Evolutionary conservation across 2,797 vertebrate genomes (phyloP).

Genomic region (Oceanodroma leucorhoa): DNA sequence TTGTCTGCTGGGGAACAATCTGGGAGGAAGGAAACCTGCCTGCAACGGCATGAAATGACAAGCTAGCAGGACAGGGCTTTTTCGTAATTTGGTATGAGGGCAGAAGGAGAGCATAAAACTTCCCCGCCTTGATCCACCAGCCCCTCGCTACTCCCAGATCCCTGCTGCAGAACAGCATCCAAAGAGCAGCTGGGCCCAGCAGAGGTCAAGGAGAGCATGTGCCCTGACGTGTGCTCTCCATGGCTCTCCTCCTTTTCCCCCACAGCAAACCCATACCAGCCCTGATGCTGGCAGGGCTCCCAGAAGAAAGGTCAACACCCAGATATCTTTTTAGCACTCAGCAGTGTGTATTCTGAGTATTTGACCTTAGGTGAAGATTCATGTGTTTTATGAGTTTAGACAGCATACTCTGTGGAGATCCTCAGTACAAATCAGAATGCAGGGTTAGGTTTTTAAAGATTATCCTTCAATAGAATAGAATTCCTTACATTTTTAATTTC

Average conservation of each 20-base stretch:
- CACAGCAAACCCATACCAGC: not conserved
- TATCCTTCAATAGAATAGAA: not conserved
- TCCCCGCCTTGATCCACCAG: fast-evolving
- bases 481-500: conserved; percentile 12
- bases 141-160: not conserved
- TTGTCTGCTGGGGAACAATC: not conserved
- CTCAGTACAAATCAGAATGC: not conserved
- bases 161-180: not conserved
- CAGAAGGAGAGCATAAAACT: not conserved
- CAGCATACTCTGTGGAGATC: not conserved
- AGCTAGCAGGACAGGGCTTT: not conserved
- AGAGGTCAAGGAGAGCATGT: not conserved
- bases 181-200: not conserved
- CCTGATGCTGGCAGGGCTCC: not conserved
- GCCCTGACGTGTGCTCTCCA: fast-evolving
- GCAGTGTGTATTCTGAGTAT: not conserved
- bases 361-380: not conserved
- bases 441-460: not conserved
- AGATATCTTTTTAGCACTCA: not conserved
- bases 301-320: not conserved
- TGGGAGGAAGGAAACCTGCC: not conserved
- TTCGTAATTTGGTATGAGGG: fast-evolving
- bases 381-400: not conserved
- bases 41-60: not conserved
- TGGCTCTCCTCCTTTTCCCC: not conserved